Base-by-base conservation (phyloP, 2,888 invertebrate species). In the Chelonus formosanus region DNA sequence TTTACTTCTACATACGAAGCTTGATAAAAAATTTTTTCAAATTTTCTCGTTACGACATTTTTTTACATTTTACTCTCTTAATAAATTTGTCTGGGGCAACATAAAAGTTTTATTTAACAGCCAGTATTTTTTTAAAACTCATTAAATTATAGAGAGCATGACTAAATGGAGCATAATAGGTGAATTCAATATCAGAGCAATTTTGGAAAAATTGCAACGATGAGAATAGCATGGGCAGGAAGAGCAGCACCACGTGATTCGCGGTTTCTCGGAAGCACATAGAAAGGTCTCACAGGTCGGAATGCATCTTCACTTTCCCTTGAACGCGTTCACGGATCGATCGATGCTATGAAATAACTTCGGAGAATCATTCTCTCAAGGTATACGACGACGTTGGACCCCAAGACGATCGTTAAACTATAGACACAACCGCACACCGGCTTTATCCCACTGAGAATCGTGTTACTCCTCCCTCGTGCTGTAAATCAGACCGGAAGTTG, bases 231-330 rank as follows among this genome's bases (percentile, higher is more conserved):
- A 52, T 7, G 36, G 36, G 10, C 47, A 56, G 7, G 31, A 47
- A 35, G 53, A 40, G 31, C 2, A 20, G 20, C 20, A 20, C 1
- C 52, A 31, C 50, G 40, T 52, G 20, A 6, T 50, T 67, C 55
- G 7, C 45, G 57, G 61, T 54, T 71, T 68, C 68, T 57, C 45
- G 55, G 64, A 69, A 69, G 59, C 44, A 64, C 55, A 65, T 56
- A 59, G 48, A 67, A 66, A 63, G 59, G 69, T 69, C 63, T 66
- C 65, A 53, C 52, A 56, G 65, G 36, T 10, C 58, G 60, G 68
- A 70, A 71, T 71, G 70, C 68, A 62, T 71, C 71, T 71, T 71
- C 71, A 71, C 71, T 71, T 71, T 71, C 66, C 58, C 52, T 57
- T 10, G 61, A 52, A 61, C 57, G 52, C 63, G 36, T 59, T 59